Percentiles rank a stretch among this genome's conserved stretches.
These are phyloP conservation scores for Nomada ruficornis DNA, from an alignment of 2,888 invertebrate genomes.

Conservation along the genomic window DNA sequence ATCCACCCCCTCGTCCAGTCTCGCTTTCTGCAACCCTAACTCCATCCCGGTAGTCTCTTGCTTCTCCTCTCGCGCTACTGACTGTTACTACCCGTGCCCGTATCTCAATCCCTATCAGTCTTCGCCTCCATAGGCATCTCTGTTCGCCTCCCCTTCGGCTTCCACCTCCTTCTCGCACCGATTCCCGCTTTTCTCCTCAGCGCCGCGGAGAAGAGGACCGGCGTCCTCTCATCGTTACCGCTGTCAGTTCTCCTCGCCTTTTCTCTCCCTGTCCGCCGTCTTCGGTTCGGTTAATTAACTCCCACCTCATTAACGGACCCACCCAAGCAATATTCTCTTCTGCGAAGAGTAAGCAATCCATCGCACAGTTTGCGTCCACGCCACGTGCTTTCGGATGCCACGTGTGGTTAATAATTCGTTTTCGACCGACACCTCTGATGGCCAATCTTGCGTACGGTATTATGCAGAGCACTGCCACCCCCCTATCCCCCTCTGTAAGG, in stretches of 20 bases:
- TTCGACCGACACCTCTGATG: slow-evolving; percentile 47
- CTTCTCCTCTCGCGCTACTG: slow-evolving; percentile 37
- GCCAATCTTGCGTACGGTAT: slow-evolving; percentile 43
- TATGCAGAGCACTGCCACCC: slow-evolving; percentile 1
- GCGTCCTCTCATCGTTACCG: slow-evolving; percentile 3
- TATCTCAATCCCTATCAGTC: slow-evolving; percentile 53
- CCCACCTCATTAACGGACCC: slow-evolving; percentile 81
- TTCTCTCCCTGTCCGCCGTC: slow-evolving; percentile 13
- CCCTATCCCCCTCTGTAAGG: not conserved
- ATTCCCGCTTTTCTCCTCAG: slow-evolving; percentile 40
- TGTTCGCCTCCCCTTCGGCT: slow-evolving; percentile 14
- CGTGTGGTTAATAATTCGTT: slow-evolving; percentile 69
- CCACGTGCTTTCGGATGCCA: slow-evolving; percentile 40
- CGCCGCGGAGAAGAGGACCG: slow-evolving; percentile 9
- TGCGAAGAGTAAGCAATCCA: slow-evolving; percentile 47
- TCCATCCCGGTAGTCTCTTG: slow-evolving; percentile 1
- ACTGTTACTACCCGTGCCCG: slow-evolving; percentile 55
- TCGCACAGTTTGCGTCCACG: slow-evolving; percentile 46
- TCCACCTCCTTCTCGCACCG: slow-evolving; percentile 1
- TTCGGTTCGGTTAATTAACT: slow-evolving; percentile 81
- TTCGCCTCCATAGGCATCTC: slow-evolving; percentile 3
- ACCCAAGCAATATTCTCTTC: slow-evolving; percentile 73
- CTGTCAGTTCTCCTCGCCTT: not conserved
- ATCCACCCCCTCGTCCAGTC: slow-evolving; percentile 27
- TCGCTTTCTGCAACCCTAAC: slow-evolving; percentile 46